Evolutionary conservation across 2,888 invertebrate genomes (phyloP).

Genomic region (Eilema depressum): DNA sequence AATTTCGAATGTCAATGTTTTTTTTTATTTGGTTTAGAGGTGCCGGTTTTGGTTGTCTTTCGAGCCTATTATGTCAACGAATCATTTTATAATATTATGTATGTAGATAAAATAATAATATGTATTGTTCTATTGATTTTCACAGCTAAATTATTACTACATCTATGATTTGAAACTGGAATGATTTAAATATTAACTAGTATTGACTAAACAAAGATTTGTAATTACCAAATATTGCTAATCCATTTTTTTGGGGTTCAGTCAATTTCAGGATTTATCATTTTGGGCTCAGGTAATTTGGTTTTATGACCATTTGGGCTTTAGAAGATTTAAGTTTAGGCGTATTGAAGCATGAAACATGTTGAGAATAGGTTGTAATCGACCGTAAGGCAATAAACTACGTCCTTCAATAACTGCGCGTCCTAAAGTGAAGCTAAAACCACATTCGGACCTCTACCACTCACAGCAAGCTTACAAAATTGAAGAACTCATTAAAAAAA

Average conservation of each 20-base stretch:
- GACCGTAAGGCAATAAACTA: no score
- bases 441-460: neutral
- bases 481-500: slow-evolving; percentile 1
- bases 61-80: neutral
- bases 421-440: neutral
- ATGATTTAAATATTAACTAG: no score
- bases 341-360: no score
- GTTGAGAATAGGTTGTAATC: no score
- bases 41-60: neutral
- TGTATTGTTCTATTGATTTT: neutral
- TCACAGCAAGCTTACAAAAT: neutral
- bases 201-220: neutral
- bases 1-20: neutral
- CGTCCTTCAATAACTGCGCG: neutral
- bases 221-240: neutral
- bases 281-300: no score
- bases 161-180: neutral
- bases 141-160: neutral
- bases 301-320: no score
- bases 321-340: no score
- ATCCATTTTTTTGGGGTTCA: no score
- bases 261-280: no score
- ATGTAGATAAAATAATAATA: no score
- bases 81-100: neutral
- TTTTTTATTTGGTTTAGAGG: neutral